phyloP scores from a whole-genome alignment of 1,140 invertebrate genomes.

The Thalassaphorura encarpata region DNA sequence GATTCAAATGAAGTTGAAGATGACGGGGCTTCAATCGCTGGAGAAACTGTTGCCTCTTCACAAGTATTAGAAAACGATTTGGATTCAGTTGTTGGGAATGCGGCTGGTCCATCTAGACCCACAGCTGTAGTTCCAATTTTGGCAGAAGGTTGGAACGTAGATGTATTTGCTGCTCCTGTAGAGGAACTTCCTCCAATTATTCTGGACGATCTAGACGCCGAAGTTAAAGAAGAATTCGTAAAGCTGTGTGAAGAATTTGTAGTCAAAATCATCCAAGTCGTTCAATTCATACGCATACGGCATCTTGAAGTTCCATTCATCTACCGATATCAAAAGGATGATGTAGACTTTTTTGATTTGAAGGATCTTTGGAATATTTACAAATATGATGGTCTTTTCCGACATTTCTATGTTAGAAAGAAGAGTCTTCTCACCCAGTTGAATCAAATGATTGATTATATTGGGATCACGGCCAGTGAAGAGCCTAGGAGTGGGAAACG shows the following conservation, averaged over 20 bases:
- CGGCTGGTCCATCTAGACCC: too few relatives aligned
- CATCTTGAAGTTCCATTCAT: conserved; percentile 96
- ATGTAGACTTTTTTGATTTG: conserved; percentile 83
- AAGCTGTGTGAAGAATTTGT: conserved; percentile 52
- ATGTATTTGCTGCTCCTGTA: too few relatives aligned
- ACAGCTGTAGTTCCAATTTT: too few relatives aligned
- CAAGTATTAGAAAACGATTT: too few relatives aligned
- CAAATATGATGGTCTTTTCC: conserved; percentile 89
- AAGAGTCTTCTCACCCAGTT: conserved; percentile 79
- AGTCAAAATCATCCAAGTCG: conserved; percentile 82
- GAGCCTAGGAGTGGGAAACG: conserved; percentile 63
- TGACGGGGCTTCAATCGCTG: conserved; percentile 4
- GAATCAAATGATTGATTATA: conserved; percentile 76
- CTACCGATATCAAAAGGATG: conserved; percentile 94
- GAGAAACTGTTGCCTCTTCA: too few relatives aligned
- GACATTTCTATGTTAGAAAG: conserved; percentile 77
- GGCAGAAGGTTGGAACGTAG: too few relatives aligned
- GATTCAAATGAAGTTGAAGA: not conserved
- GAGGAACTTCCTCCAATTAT: too few relatives aligned
- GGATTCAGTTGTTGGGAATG: too few relatives aligned
- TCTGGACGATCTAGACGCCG: too few relatives aligned
- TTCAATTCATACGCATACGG: conserved; percentile 93
- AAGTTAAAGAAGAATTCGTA: not conserved
- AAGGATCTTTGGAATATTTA: conserved; percentile 97
- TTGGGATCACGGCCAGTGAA: conserved; percentile 53